These are phyloP conservation scores for Isurus oxyrinchus DNA, from an alignment of 2,113 vertebrate genomes.

Conservation along the genomic window DNA sequence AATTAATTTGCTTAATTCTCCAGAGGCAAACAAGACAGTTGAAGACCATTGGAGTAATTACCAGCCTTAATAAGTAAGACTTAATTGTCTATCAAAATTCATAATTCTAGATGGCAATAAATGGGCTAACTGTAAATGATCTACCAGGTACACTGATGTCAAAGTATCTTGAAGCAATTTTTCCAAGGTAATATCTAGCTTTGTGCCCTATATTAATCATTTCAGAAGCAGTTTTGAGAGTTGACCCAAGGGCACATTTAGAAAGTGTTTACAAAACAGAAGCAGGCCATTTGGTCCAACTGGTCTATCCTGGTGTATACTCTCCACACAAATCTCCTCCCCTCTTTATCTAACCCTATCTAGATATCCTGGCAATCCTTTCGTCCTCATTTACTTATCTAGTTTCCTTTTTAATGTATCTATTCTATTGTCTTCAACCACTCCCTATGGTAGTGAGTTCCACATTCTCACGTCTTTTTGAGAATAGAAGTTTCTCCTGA, in stretches of 20 bases:
- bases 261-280: background rate
- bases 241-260: background rate
- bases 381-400: no score
- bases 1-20: slow-evolving; percentile 16
- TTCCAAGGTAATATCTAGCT: background rate
- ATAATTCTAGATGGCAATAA: background rate
- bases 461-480: no score
- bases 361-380: no score
- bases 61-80: background rate
- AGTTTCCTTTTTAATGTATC: no score
- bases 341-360: no score
- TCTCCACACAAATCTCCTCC: no score
- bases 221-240: background rate
- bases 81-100: slow-evolving; percentile 29
- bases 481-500: no score
- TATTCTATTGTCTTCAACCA: no score
- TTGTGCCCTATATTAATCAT: background rate
- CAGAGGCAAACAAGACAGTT: background rate
- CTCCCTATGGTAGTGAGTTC: no score
- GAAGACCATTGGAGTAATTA: slow-evolving; percentile 6
- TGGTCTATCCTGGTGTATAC: no score
- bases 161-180: background rate
- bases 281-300: no score
- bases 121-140: background rate
- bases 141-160: background rate